These are phyloP conservation scores for Argyresthia albistria DNA, from an alignment of 2,888 invertebrate species.

Conservation along the genomic window DNA sequence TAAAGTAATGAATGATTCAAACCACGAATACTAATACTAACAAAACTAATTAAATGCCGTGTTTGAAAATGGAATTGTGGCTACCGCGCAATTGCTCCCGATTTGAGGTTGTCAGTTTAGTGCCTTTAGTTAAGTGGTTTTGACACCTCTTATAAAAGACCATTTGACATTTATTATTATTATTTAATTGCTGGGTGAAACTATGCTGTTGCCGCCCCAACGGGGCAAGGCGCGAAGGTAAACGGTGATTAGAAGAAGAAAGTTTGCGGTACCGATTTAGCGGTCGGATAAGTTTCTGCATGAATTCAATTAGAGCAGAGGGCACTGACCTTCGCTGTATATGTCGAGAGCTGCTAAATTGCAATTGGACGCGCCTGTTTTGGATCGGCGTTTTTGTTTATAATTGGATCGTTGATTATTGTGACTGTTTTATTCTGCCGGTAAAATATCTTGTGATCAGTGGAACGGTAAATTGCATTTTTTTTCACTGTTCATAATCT, in stretches of 20 bases:
- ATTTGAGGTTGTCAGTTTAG: too few species aligned
- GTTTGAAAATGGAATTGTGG: too few species aligned
- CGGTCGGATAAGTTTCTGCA: constrained; percentile 50
- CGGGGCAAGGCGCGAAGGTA: too few species aligned
- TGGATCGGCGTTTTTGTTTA: neutral
- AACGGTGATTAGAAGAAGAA: constrained; percentile 15
- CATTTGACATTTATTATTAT: neutral
- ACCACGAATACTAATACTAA: too few species aligned
- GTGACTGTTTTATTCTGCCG: neutral
- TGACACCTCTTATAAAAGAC: too few species aligned
- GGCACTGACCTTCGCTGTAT: constrained; percentile 30
- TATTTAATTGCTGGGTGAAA: neutral
- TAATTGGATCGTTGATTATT: neutral
- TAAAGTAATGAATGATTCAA: too few species aligned
- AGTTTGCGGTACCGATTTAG: constrained; percentile 48
- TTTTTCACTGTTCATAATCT: neutral
- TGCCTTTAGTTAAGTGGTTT: too few species aligned
- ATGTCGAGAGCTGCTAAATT: constrained; percentile 18
- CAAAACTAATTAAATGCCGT: too few species aligned
- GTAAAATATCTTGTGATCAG: neutral
- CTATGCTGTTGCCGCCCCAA: constrained; percentile 12
- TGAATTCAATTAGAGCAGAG: constrained; percentile 44
- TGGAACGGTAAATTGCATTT: neutral
- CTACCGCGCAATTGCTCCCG: too few species aligned
- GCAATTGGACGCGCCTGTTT: neutral